Evolutionary conservation across 2,797 vertebrate species (phyloP), one percentile per base, ranked within the genome.

Genomic region (Schizothorax lantsangensis): DNA sequence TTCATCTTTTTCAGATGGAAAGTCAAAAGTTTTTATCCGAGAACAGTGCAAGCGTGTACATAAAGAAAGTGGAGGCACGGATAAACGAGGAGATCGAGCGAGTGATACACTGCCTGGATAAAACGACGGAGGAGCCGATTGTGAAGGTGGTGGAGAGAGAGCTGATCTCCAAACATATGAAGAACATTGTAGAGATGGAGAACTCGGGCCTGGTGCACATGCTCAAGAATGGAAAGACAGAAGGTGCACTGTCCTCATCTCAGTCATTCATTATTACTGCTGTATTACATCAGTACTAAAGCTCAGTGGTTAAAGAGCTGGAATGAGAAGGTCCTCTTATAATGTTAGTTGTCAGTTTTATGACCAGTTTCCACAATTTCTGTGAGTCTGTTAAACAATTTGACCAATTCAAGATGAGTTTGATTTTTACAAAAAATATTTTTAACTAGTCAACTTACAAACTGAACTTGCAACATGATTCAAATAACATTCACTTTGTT

Each of bases 101-200:
- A 74, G 98, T 99, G 88, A 97, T 98, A 96, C 98, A 99, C 94
- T 99, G 98, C 92, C 94, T 99, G 92, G 98, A 99, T 94, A 99
- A 99, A 93, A 95, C 98, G 36, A 99, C 98, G 0, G 97, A 99
- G 92, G 98, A 99, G 90, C 98, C 97, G 23, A 99, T 99, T 87
- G 97, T 99, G 81, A 99, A 99, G 88, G 98, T 99, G 89, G 97
- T 99, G 89, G 98, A 99, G 91, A 94, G 97, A 89, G 98, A 99
- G 86, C 97, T 99, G 57, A 99, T 99, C 92, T 98, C 97, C 54
- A 99, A 99, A 91, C 98, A 99, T 91, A 99, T 99, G 98, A 99
- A 99, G 93, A 99, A 98, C 77, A 99, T 99, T 83, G 98, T 99
- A 91, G 98, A 99, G 94, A 99, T 99, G 98, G 98, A 99, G 93